phyloP scores from a whole-genome alignment of 2,797 vertebrate species.

The Hoplostethus atlanticus region DNA sequence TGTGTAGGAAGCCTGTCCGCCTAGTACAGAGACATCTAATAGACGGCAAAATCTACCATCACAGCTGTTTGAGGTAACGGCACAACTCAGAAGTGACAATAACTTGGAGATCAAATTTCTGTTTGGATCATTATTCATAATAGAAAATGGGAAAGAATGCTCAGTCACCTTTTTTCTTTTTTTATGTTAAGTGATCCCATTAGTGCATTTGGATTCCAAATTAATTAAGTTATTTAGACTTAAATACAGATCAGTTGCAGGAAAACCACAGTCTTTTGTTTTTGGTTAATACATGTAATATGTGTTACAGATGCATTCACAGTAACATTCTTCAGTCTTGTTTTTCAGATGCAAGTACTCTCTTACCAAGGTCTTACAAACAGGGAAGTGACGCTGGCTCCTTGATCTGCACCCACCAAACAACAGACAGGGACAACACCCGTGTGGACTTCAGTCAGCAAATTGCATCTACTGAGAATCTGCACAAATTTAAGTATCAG shows the following conservation, averaged over 20 bases:
- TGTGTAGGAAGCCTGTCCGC: conserved; percentile 88
- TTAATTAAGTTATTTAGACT: neutral
- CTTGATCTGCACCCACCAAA: conserved; percentile 63
- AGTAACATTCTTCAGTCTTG: conserved; percentile 3
- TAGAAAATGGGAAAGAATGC: neutral
- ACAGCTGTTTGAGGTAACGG: conserved; percentile 91
- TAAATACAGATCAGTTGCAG: neutral
- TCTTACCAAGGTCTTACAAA: conserved; percentile 60
- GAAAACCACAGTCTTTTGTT: neutral
- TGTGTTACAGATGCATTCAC: neutral
- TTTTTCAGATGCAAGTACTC: conserved; percentile 69
- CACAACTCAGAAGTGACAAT: neutral
- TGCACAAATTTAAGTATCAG: neutral
- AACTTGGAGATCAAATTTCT: neutral
- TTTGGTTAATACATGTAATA: neutral
- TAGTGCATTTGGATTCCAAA: neutral
- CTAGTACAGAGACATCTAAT: conserved; percentile 89
- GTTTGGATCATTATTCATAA: neutral
- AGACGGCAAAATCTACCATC: conserved; percentile 89
- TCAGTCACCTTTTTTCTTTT: neutral
- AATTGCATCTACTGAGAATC: conserved; percentile 6
- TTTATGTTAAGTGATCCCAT: neutral
- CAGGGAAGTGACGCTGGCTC: conserved; percentile 39
- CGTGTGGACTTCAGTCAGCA: neutral
- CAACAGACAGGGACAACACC: conserved; percentile 17